These are phyloP conservation scores for Dioctria linearis DNA, from an alignment of 2,888 invertebrate genomes.

Conservation along the genomic window DNA sequence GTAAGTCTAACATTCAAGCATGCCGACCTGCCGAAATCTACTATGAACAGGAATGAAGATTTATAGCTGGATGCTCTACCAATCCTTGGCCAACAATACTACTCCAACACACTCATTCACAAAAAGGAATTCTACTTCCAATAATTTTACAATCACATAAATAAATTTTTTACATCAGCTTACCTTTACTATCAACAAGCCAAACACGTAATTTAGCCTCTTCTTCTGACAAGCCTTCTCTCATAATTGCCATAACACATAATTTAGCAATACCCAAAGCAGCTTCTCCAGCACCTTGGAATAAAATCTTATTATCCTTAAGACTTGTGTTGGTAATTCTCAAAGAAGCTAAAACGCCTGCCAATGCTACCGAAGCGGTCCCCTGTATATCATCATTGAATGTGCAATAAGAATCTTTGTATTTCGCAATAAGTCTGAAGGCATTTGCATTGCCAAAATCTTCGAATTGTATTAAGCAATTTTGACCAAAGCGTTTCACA, in stretches of 20 bases:
- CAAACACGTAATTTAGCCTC: conserved; percentile 89
- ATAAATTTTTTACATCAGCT: neutral
- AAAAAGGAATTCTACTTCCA: too few relatives aligned
- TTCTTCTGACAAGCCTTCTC: conserved; percentile 83
- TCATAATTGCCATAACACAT: conserved; percentile 92
- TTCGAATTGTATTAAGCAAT: conserved; percentile 93
- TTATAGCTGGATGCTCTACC: too few relatives aligned
- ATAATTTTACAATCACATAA: neutral
- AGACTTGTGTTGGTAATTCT: conserved; percentile 87
- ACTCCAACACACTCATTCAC: too few relatives aligned
- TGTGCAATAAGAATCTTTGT: conserved; percentile 90
- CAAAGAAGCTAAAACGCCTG: conserved; percentile 91
- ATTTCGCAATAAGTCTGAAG: conserved; percentile 91
- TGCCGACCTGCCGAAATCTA: too few relatives aligned
- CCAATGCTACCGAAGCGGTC: conserved; percentile 96
- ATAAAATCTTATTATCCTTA: conserved; percentile 89
- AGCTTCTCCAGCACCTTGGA: conserved; percentile 98
- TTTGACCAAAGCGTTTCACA: conserved; percentile 87
- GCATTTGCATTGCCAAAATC: conserved; percentile 99
- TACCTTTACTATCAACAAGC: conserved; percentile 91
- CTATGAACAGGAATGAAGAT: too few relatives aligned
- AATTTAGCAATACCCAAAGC: conserved; percentile 94
- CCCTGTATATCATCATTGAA: conserved; percentile 99
- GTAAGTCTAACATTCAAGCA: too few relatives aligned
- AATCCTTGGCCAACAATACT: too few relatives aligned